A percentile compares a stretch with the other conserved stretches of the same genome.
phyloP scores from a whole-genome alignment of 2,113 vertebrate genomes.

The Crotalus viridis region DNA sequence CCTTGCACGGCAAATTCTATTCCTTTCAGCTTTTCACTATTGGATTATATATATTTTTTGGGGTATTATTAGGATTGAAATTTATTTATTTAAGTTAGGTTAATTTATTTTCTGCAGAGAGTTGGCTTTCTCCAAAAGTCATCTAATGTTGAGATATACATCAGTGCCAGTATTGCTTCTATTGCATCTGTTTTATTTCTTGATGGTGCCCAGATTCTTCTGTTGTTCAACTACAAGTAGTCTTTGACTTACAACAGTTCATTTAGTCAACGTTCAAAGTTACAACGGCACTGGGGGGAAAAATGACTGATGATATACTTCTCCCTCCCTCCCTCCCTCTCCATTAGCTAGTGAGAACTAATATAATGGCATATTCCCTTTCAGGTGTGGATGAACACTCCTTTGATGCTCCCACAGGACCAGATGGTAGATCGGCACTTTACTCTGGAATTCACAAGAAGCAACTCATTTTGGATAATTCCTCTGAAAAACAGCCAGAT shows the following conservation, averaged over 20 bases:
- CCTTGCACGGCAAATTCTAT: background rate
- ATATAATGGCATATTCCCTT: constrained; percentile 39
- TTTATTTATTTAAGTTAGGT: background rate
- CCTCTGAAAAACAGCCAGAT: constrained; percentile 82
- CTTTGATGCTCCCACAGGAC: constrained; percentile 74
- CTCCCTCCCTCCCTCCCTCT: background rate
- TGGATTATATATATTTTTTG: background rate
- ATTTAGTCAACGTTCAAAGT: background rate
- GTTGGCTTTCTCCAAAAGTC: constrained; percentile 34
- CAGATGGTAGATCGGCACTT: constrained; percentile 85
- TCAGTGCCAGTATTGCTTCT: constrained; percentile 56
- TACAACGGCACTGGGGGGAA: background rate
- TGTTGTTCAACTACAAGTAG: background rate
- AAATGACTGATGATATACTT: background rate
- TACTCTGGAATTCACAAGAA: constrained; percentile 94
- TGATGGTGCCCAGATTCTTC: background rate
- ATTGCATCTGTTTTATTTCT: constrained; percentile 36
- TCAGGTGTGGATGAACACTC: constrained; percentile 78
- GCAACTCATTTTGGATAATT: constrained; percentile 76
- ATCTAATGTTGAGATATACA: constrained; percentile 47
- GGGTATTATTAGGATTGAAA: background rate
- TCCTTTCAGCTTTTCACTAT: background rate
- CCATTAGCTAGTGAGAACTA: background rate
- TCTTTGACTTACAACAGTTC: background rate
- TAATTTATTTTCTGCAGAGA: constrained; percentile 38